Percentiles rank a stretch among this genome's conserved stretches.
These are phyloP conservation scores for Zophobas morio DNA, from an alignment of 1,140 invertebrate genomes.

Conservation along the genomic window DNA sequence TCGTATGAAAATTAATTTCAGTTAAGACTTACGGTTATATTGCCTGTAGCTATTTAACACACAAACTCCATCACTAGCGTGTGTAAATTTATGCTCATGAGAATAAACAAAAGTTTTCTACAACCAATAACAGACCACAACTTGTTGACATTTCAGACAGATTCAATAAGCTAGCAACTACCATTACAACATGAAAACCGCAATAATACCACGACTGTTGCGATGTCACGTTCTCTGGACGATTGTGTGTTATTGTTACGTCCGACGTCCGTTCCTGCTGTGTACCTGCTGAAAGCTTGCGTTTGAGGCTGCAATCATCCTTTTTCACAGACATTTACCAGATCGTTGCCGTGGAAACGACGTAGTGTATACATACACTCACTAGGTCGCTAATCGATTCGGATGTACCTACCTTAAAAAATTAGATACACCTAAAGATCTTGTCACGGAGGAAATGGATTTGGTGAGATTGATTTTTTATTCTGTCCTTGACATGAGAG, in stretches of 20 bases:
- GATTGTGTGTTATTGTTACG: constrained; percentile 9
- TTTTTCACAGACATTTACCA: constrained; percentile 21
- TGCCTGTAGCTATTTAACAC: too few species aligned
- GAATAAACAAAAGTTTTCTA: background rate
- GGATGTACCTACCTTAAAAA: constrained; percentile 38
- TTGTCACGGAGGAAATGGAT: too few species aligned
- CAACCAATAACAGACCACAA: background rate
- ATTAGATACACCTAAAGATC: constrained; percentile 8
- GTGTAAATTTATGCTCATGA: too few species aligned
- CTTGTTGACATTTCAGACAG: background rate
- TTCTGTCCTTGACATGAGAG: too few species aligned
- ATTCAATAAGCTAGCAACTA: too few species aligned
- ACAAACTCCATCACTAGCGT: too few species aligned
- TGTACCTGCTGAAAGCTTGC: too few species aligned
- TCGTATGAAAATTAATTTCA: too few species aligned
- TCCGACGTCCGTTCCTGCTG: background rate
- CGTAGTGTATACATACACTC: constrained; percentile 22
- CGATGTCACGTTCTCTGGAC: constrained; percentile 6
- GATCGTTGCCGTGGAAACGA: constrained; percentile 42
- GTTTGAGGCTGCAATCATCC: constrained; percentile 1
- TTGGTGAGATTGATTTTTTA: too few species aligned
- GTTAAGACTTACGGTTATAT: too few species aligned
- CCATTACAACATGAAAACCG: background rate
- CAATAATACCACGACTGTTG: constrained; percentile 30
- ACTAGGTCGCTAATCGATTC: constrained; percentile 53